These are phyloP conservation scores for Grallaria varia DNA, from an alignment of 2,113 vertebrate species.

Conservation along the genomic window DNA sequence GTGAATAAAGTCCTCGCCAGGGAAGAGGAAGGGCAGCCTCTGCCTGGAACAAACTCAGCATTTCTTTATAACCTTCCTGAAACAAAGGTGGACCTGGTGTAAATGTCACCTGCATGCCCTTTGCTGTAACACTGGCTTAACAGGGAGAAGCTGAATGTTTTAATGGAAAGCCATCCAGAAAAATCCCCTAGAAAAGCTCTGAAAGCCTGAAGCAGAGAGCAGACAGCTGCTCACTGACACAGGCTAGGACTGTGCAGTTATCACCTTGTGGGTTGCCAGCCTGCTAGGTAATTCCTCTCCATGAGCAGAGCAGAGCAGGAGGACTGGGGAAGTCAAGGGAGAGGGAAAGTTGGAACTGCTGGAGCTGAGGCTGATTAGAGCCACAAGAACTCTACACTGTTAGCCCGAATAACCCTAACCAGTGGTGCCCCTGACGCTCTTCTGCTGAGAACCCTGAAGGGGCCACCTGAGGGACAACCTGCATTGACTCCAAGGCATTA, in stretches of 20 bases:
- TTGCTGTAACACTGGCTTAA: neutral
- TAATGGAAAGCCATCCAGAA: neutral
- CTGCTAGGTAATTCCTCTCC: neutral
- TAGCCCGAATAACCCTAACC: neutral
- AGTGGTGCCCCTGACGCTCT: neutral
- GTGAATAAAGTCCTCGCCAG: neutral
- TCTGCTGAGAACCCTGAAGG: rapidly evolving
- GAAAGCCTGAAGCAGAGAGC: neutral
- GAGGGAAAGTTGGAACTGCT: rapidly evolving
- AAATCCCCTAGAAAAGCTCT: neutral
- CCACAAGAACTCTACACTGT: neutral
- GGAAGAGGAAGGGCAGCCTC: neutral
- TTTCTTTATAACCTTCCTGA: neutral
- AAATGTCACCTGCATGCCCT: neutral
- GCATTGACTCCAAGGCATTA: rapidly evolving
- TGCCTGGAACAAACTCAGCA: neutral
- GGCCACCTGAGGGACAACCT: neutral
- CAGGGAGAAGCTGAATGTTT: neutral
- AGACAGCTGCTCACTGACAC: neutral
- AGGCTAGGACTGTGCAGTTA: neutral
- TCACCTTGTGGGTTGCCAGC: neutral
- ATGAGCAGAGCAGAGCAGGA: neutral
- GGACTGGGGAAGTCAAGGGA: neutral
- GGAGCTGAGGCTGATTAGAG: neutral
- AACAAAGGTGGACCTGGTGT: neutral